phyloP scores from a whole-genome alignment of 2,888 invertebrate species.

The Actias luna region DNA sequence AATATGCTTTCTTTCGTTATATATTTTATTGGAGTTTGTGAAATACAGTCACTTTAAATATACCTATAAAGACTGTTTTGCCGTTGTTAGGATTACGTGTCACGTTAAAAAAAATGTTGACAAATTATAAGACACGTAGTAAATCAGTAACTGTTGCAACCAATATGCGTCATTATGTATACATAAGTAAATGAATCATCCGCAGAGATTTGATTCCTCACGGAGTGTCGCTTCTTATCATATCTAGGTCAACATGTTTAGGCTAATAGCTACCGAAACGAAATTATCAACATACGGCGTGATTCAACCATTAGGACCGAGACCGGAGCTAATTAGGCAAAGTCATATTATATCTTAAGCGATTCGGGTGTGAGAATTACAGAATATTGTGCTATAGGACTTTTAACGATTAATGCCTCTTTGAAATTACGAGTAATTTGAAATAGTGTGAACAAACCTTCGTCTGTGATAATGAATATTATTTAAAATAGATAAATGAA shows the following conservation, averaged over 20 bases:
- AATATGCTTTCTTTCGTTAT: too few relatives aligned
- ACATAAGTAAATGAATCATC: not conserved
- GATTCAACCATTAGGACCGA: not conserved
- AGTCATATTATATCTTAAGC: not conserved
- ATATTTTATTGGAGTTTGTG: too few relatives aligned
- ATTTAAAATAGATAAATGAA: too few relatives aligned
- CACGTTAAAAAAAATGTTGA: too few relatives aligned
- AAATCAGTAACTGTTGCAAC: not conserved
- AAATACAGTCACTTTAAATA: too few relatives aligned
- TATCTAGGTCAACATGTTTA: slow-evolving; percentile 10
- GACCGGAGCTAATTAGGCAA: slow-evolving; percentile 8
- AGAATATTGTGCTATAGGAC: not conserved
- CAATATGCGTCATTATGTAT: not conserved
- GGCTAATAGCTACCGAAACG: not conserved
- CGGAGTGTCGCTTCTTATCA: slow-evolving; percentile 1
- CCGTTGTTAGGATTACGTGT: too few relatives aligned
- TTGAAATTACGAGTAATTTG: not conserved
- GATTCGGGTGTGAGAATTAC: not conserved
- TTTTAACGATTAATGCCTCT: not conserved
- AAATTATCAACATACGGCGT: slow-evolving; percentile 1
- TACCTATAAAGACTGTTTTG: too few relatives aligned
- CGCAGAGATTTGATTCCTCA: not conserved
- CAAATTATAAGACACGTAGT: too few relatives aligned
- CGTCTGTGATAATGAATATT: too few relatives aligned
- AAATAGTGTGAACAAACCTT: too few relatives aligned